Conservation (phyloP, 2,888 invertebrate genomes). For the Didymodactylos carnosus region DNA sequence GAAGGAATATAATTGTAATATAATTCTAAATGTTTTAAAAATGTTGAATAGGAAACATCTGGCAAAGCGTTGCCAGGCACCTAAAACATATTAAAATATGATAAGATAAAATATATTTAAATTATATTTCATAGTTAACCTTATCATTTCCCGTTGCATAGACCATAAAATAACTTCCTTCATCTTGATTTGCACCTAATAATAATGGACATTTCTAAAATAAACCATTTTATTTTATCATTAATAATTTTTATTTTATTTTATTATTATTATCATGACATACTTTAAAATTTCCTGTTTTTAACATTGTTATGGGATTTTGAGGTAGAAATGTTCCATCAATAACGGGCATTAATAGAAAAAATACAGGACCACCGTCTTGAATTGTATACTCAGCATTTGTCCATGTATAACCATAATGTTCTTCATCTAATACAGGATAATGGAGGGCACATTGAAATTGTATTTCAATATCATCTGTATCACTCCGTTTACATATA, state of each 20-base stretch:
- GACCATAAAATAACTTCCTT: conserved; percentile 76
- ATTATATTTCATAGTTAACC: no score
- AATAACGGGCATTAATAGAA: conserved; percentile 65
- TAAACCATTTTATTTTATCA: no score
- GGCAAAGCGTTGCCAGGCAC: background rate
- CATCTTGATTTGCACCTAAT: conserved; percentile 79
- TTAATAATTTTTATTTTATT: background rate
- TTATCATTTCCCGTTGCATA: conserved; percentile 43
- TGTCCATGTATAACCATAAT: background rate
- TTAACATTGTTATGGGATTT: conserved; percentile 62
- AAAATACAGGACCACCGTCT: background rate
- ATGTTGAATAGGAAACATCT: background rate
- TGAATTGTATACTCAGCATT: background rate
- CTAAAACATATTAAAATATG: no score
- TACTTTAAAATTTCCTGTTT: conserved; percentile 57
- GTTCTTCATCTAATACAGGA: background rate
- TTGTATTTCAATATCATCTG: background rate
- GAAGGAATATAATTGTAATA: background rate
- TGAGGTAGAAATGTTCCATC: conserved; percentile 69
- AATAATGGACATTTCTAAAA: conserved; percentile 41
- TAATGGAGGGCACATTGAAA: background rate
- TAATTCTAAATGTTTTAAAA: background rate
- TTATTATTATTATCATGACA: background rate
- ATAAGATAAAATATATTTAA: no score
- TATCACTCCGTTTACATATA: background rate